Evolutionary conservation across 2,113 vertebrate genomes (phyloP), one percentile per base, ranked within the genome.

Genomic region (Cyphomyrus discorhynchus): DNA sequence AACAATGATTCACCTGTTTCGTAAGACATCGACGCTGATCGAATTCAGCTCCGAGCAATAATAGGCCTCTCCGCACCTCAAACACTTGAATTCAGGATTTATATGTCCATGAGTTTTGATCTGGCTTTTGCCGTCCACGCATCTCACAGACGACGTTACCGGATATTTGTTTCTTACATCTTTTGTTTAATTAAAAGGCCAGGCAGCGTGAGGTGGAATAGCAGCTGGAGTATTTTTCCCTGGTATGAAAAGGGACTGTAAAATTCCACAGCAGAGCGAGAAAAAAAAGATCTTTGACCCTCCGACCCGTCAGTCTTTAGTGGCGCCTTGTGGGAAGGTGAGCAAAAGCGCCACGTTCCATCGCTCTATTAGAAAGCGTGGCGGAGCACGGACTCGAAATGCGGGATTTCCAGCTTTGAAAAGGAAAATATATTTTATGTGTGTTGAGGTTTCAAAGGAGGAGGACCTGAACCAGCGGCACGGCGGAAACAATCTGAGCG

Each of bases 341-440:
- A 94, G 92, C 93, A 91, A 93, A 85, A 90, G 92, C 90, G 94
- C 92, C 90, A 91, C 93, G 91, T 93, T 92, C 92, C 92, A 90
- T 58, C 46, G 24, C 88, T 91, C 88, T 89, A 45, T 85, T 85
- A 86, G 45, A 84, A 84, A 88, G 91, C 86, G 31, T 91, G 46
- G 92, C 93, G 27, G 62, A 90, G 90, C 90, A 62, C 24, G 90
- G 92, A 92, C 93, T 94, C 93, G 90, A 93, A 91, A 94, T 94
- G 94, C 95, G 94, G 92, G 85, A 91, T 94, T 94, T 94, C 94
- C 93, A 94, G 95, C 94, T 95, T 92, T 95, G 94, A 91, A 95
- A 74, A 27, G 56, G 42, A 70, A 70, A 70, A 70, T 27, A 66
- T 45, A 83, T 19, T 35, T 58, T 90, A 91, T 91, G 24, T 86